phyloP scores from a whole-genome alignment of 2,113 vertebrate species.

The Melanocharis versteri region DNA sequence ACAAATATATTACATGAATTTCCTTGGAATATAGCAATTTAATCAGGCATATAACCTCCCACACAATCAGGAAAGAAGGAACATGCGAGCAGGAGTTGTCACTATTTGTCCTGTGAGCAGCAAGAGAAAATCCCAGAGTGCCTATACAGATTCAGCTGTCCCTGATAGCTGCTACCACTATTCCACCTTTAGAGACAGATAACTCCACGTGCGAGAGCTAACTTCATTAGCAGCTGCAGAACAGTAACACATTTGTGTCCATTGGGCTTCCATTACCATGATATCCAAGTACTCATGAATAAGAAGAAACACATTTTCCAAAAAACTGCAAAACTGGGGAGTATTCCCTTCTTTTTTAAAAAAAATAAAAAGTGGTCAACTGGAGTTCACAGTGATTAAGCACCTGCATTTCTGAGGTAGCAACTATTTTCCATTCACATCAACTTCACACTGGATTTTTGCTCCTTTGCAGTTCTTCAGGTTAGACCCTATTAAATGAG shows the following conservation, averaged over 20 bases:
- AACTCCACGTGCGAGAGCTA: neutral
- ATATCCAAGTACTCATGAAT: neutral
- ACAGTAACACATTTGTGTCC: neutral
- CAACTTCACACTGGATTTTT: neutral
- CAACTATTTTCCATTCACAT: neutral
- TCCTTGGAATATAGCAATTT: neutral
- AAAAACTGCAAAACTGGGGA: neutral
- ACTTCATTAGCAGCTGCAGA: neutral
- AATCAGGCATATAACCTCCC: neutral
- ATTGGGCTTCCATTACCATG: neutral
- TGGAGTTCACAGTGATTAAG: neutral
- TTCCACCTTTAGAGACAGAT: neutral
- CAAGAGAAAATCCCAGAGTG: neutral
- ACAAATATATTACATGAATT: neutral
- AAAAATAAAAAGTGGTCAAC: neutral
- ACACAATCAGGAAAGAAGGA: neutral
- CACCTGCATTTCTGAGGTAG: neutral
- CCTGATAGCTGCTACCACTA: neutral
- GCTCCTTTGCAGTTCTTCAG: neutral
- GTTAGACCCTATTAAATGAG: neutral
- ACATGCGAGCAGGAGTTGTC: neutral
- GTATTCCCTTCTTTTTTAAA: neutral
- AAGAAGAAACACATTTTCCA: neutral
- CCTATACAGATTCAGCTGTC: neutral
- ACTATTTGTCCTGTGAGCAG: neutral